Conservation (phyloP, 1,140 invertebrate species). For the Drosophila orena region DNA sequence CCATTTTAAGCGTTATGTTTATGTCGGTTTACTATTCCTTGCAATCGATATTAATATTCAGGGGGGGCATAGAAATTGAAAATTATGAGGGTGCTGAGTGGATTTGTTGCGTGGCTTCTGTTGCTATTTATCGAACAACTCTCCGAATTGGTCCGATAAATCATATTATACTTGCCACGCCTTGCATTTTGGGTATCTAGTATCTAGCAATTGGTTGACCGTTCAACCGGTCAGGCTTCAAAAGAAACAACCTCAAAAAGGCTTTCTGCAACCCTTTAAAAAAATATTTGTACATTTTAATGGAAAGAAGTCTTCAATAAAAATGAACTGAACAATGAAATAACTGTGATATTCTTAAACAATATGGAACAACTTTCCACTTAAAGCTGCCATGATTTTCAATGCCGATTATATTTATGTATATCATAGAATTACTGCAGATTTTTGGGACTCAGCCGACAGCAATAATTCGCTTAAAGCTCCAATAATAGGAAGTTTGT, state of each 20-base stretch:
- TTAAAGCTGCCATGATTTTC: background rate
- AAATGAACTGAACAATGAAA: background rate
- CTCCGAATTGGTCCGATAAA: conserved; percentile 21
- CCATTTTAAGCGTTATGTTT: conserved; percentile 62
- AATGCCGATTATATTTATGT: background rate
- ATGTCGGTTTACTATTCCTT: conserved; percentile 26
- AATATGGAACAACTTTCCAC: too few species aligned
- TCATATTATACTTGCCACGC: conserved; percentile 22
- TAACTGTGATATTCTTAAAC: too few species aligned
- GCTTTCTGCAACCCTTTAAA: too few species aligned
- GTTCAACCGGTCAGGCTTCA: too few species aligned
- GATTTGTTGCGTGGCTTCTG: conserved; percentile 31
- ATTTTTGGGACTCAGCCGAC: background rate
- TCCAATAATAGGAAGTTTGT: background rate
- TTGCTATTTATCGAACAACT: conserved; percentile 18
- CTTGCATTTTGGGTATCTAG: background rate
- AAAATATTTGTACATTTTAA: too few species aligned
- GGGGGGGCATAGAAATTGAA: conserved; percentile 70
- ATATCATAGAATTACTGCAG: too few species aligned
- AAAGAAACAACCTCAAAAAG: too few species aligned
- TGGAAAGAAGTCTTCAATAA: background rate
- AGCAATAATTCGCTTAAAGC: conserved; percentile 14
- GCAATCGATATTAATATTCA: conserved; percentile 77
- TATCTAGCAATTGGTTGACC: too few species aligned
- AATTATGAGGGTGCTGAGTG: conserved; percentile 62